Evolutionary conservation across 2,888 invertebrate species (phyloP).

Genomic region (Teleogryllus oceanicus): DNA sequence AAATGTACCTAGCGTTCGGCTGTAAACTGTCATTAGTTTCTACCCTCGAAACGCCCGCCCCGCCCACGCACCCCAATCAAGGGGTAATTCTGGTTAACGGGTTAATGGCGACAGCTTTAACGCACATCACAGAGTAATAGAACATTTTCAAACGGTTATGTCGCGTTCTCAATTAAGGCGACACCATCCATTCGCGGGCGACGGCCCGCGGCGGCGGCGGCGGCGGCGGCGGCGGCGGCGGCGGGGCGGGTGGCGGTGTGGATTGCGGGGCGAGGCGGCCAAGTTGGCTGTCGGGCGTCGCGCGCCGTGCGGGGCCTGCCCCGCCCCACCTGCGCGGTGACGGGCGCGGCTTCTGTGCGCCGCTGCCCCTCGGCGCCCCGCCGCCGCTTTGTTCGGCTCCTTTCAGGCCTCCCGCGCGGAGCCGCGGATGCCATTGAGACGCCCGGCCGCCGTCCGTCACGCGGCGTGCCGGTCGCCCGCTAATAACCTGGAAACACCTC

Average conservation of each 20-base stretch:
- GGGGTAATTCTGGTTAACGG: constrained; percentile 18
- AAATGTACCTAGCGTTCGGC: constrained; percentile 5
- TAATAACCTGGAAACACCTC: not conserved
- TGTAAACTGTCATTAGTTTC: constrained; percentile 18
- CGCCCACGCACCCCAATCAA: not conserved
- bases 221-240: not conserved
- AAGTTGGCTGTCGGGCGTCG: too few relatives aligned
- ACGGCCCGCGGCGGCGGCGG: not conserved
- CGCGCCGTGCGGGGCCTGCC: too few relatives aligned
- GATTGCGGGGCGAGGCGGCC: not conserved
- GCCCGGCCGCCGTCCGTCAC: not conserved
- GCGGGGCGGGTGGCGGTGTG: not conserved
- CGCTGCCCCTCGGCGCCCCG: too few relatives aligned
- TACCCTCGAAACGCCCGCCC: not conserved
- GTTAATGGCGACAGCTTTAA: constrained; percentile 18
- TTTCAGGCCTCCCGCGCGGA: not conserved
- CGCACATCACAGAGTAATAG: constrained; percentile 5
- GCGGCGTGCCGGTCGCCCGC: not conserved
- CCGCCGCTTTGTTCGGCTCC: too few relatives aligned
- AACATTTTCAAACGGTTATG: constrained; percentile 18
- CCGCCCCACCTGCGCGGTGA: too few relatives aligned
- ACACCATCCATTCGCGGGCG: constrained; percentile 1
- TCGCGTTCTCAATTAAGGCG: constrained; percentile 18
- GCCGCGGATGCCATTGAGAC: not conserved
- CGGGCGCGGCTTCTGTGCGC: too few relatives aligned